phyloP scores from a whole-genome alignment of 2,888 invertebrate genomes.

The Chaetogeoica ovagalla region DNA sequence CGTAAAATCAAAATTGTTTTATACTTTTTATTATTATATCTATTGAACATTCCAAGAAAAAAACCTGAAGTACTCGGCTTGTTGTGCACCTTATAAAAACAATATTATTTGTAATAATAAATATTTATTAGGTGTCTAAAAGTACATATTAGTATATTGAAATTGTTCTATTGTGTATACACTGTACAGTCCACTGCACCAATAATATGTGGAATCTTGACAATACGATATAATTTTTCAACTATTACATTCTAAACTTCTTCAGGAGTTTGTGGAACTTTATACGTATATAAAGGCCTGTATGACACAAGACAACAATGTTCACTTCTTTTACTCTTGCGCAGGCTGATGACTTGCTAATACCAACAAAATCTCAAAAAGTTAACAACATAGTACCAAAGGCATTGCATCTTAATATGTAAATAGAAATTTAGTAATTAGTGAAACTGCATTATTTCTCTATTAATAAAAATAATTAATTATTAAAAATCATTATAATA shows the following conservation, averaged over 20 bases:
- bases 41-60: no score
- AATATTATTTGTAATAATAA: no score
- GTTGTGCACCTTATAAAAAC: no score
- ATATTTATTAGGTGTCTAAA: no score
- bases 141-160: background rate
- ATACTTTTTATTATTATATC: no score
- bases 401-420: background rate
- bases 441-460: background rate
- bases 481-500: background rate
- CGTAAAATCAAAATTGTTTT: no score
- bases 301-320: background rate
- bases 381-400: background rate
- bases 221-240: conserved; percentile 1
- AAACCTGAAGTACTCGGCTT: no score
- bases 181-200: background rate
- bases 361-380: background rate
- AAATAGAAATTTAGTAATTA: background rate
- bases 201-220: background rate
- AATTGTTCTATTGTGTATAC: background rate
- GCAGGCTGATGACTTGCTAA: background rate
- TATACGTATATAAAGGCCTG: background rate
- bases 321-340: background rate
- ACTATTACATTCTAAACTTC: background rate
- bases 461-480: background rate
- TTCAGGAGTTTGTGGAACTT: background rate